These are phyloP conservation scores for Perizoma flavofasciatum DNA, from an alignment of 2,888 invertebrate genomes.

Conservation along the genomic window DNA sequence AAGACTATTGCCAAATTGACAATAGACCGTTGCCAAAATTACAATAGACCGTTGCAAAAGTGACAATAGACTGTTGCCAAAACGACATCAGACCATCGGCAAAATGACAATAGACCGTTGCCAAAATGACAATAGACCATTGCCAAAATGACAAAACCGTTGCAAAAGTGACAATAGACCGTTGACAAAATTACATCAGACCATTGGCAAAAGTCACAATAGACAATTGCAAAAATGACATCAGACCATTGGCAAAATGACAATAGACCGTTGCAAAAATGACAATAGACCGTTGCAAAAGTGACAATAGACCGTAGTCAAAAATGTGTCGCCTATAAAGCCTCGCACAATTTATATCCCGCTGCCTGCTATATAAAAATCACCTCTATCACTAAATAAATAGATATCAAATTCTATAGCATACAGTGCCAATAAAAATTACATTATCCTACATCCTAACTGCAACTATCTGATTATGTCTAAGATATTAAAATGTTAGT, in stretches of 20 bases:
- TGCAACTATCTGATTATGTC: constrained; percentile 37
- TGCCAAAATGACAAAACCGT: constrained; percentile 1
- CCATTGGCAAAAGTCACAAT: too few species aligned
- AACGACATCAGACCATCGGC: not conserved
- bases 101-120: not conserved
- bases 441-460: constrained; percentile 32
- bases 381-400: constrained; percentile 24
- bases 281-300: not conserved
- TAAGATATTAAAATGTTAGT: constrained; percentile 40
- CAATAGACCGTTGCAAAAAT: not conserved
- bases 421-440: constrained; percentile 37
- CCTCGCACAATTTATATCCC: too few species aligned
- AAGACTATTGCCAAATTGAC: not conserved
- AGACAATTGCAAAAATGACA: too few species aligned
- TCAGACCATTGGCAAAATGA: not conserved
- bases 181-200: not conserved
- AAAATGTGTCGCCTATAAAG: too few species aligned
- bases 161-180: not conserved
- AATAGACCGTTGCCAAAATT: not conserved
- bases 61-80: not conserved
- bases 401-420: constrained; percentile 33
- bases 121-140: not conserved
- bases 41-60: too few species aligned
- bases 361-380: constrained; percentile 28
- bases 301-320: not conserved